Base-by-base conservation (phyloP, 92 coral and sea anemone genomes). In the Plumapathes pennacea region DNA sequence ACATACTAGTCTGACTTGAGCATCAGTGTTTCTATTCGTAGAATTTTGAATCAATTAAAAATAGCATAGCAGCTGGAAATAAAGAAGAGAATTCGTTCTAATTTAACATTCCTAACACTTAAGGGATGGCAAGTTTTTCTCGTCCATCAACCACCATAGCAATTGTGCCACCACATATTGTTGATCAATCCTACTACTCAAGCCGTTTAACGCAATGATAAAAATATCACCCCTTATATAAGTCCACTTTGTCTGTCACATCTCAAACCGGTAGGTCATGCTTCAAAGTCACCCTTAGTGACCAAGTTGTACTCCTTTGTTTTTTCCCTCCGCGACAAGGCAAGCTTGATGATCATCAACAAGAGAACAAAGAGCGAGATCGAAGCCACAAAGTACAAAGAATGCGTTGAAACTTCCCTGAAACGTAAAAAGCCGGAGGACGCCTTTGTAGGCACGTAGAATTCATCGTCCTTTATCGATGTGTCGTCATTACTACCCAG, bases 241-340 rank as follows among this genome's bases (percentile, higher is more conserved):
- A 9, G n/a, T 9, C 41, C 14, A 9, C 14, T 14, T 36, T 36
- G 41, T 36, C 9, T 36, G 18, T 38, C 13, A 26, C 20, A 10
- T 14, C 6, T 54, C 43, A 54, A 17, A 0, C 15, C n/a, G 22
- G 19, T 24, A 20, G 22, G 40, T 47, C 68, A 87, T 20, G 96
- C 96, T 57, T 87, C 96, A 34, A 87, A 87, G 47, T 87, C 96
- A 34, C 96, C 96, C 67, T 82, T 87, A 14, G 96, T 87, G 3
- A 87, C 96, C 31, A 87, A 75, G 50, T 67, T 72, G 54, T 87
- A 83, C 46, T 83, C 96, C 59, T 51, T 63, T 17, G 60, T 78
- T 38, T 76, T 82, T 32, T 57, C 85, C 44, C 73, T 62, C 45
- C 96, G 58, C 10, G 85, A 77, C 9, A 87, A 67, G 13, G 83